Evolutionary conservation across 2,113 vertebrate species (phyloP).

Genomic region (Tamias sibiricus): DNA sequence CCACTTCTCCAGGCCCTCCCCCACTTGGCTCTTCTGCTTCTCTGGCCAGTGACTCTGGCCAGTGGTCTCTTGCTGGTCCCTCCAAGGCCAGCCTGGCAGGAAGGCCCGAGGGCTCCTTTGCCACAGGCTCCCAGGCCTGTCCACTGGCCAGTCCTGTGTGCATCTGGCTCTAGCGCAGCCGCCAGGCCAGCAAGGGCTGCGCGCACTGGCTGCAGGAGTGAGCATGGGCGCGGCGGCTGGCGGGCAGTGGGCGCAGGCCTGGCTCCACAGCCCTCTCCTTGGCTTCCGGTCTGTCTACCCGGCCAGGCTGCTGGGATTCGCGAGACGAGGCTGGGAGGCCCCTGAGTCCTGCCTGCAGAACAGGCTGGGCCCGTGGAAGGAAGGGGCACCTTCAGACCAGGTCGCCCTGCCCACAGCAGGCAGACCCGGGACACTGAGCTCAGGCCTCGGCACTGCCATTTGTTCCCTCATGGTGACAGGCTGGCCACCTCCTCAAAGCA

Average conservation of each 20-base stretch:
- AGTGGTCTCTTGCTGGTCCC: background rate
- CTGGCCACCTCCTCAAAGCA: background rate
- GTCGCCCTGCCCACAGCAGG: background rate
- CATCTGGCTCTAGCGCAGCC: too few species aligned
- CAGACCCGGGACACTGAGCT: background rate
- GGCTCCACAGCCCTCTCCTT: fast-evolving
- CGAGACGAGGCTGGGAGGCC: fast-evolving
- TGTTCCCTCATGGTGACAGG: background rate
- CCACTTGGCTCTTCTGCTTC: background rate
- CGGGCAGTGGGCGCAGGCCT: too few species aligned
- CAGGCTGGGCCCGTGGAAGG: fast-evolving
- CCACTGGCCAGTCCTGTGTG: fast-evolving
- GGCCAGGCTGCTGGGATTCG: fast-evolving
- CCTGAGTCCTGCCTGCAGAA: fast-evolving
- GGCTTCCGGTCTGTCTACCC: background rate
- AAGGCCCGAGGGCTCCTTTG: fast-evolving
- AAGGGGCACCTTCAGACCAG: too few species aligned
- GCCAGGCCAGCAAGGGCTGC: background rate
- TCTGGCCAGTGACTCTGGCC: background rate
- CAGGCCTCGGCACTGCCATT: fast-evolving
- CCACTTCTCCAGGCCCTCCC: background rate
- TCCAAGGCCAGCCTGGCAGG: background rate
- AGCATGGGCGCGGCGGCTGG: too few species aligned
- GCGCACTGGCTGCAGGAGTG: fast-evolving
- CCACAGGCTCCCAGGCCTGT: background rate